Base-by-base conservation (phyloP, 2,113 vertebrate species). In the Pterophyllum scalare region DNA sequence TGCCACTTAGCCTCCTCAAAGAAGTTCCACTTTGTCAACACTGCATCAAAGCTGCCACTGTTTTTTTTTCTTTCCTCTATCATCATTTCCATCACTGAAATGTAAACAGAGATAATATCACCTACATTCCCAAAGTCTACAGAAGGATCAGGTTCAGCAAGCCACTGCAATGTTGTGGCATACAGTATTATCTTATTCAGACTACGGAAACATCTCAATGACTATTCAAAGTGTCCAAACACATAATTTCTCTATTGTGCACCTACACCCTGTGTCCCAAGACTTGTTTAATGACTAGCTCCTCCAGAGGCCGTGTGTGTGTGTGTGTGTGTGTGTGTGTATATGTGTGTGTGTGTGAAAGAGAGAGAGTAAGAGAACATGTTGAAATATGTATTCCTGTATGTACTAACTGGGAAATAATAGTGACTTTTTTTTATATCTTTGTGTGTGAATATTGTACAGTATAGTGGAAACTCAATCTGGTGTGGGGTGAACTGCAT, bases 151-250 rank as follows among this genome's bases (percentile, higher is more conserved):
- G 76, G 83, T 89, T 92, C 84, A 89, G 77, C 81, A 81, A 90
- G 83, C 56, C 81, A n/a, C 81, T 77, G 75, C 13, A 40, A 62
- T 88, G 85, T 85, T 83, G 83, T 88, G 88, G 80, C 87, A 87
- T 86, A 80, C 77, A 56, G 88, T 80, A 62, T 88, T 84, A 85
- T 91, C 81, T 88, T 40, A 81, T 87, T 87, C 80, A 84, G 67
- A 82, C 83, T 89, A 79, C 85, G 88, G 92, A 93, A 93, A 93
- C 90, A 91, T 91, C 86, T 92, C 88, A 92, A 87, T 92, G 91
- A 85, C 60, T 38, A 75, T 83, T 91, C 83, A 91, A 84, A 87
- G 88, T 81, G 92, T 92, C 90, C 85, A 93, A 93, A 93, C 91
- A 93, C 90, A 93, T 92, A 57, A 90, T 93, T 93, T 90, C 88